Evolutionary conservation across 2,113 vertebrate genomes (phyloP), one percentile per base, ranked within the genome.

Genomic region (Microcebus tavaratra): DNA sequence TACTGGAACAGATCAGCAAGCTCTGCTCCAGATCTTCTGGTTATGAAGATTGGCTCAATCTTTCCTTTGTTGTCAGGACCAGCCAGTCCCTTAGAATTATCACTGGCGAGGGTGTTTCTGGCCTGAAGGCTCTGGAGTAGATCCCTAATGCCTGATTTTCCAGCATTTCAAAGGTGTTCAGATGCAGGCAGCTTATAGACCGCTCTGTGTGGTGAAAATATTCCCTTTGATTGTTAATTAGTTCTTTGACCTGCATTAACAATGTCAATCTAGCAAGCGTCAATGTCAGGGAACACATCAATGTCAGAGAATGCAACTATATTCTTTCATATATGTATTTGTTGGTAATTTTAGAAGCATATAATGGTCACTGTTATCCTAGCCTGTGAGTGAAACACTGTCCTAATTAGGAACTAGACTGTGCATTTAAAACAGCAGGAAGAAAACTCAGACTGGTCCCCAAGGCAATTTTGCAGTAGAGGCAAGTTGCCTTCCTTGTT

Each of bases 171-270:
- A 96, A 88, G 61, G 34, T 42, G 79, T 83, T 90, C 42, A 55
- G 82, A 90, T 18, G 68, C 78, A 86, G 48, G 59, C 20, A 6
- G 82, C 53, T 95, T 79, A 55, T 39, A 68, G 59, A 53, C 9
- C 14, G 36, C 45, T 96, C 84, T 85, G 57, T 73, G 81, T 63
- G 72, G 91, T 53, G 34, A 92, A 96, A 95, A 79, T 76, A 70
- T 55, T 93, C 63, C 42, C 78, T 97, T 96, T 97, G 90, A 88
- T 82, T 86, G 78, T 53, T 94, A 94, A 97, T 94, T 95, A 86
- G 89, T 89, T 85, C 78, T 95, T 75, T 73, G 94, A 96, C 45
- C 73, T 79, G 25, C 25, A 65, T 88, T 88, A 97, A 78, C 78
- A 80, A 70, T 61, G 59, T 25, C 59, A 61, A 25, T 61, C 59